phyloP scores from a whole-genome alignment of 2,888 invertebrate species.

The Smittia sp. region DNA sequence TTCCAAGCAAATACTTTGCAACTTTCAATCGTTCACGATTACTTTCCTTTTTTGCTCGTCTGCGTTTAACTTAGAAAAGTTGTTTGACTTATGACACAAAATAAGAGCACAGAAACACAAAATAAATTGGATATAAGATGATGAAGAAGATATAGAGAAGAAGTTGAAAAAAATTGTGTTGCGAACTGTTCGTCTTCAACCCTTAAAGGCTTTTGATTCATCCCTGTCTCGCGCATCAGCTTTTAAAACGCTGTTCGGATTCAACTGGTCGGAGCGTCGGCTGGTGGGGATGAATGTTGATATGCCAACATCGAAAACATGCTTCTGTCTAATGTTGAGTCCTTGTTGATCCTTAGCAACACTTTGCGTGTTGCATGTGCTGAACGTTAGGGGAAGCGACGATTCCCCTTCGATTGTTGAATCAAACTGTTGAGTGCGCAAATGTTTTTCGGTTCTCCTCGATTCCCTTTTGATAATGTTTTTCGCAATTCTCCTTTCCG shows the following conservation, averaged over 20 bases:
- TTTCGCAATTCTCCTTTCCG: constrained; percentile 19
- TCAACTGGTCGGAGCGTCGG: constrained; percentile 5
- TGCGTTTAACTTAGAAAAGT: neutral
- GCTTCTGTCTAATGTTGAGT: constrained; percentile 35
- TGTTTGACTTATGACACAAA: constrained; percentile 24
- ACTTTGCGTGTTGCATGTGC: constrained; percentile 19
- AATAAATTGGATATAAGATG: constrained; percentile 40
- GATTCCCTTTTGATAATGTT: neutral
- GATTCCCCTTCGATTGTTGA: neutral
- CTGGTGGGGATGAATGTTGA: constrained; percentile 31
- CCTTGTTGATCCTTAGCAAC: constrained; percentile 39
- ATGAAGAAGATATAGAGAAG: constrained; percentile 42
- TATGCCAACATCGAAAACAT: neutral
- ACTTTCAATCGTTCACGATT: neutral
- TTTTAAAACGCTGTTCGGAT: constrained; percentile 48
- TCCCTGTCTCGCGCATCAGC: constrained; percentile 48
- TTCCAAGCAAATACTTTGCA: neutral
- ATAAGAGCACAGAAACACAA: constrained; percentile 24
- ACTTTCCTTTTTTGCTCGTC: too few relatives aligned
- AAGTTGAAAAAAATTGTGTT: constrained; percentile 40
- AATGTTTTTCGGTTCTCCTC: constrained; percentile 14
- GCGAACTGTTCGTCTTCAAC: constrained; percentile 49
- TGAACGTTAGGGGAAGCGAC: neutral
- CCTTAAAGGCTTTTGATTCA: constrained; percentile 55
- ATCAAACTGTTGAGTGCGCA: constrained; percentile 18